Evolutionary conservation across 2,113 vertebrate species (phyloP).

Genomic region (Campylomormyrus tamandua): DNA sequence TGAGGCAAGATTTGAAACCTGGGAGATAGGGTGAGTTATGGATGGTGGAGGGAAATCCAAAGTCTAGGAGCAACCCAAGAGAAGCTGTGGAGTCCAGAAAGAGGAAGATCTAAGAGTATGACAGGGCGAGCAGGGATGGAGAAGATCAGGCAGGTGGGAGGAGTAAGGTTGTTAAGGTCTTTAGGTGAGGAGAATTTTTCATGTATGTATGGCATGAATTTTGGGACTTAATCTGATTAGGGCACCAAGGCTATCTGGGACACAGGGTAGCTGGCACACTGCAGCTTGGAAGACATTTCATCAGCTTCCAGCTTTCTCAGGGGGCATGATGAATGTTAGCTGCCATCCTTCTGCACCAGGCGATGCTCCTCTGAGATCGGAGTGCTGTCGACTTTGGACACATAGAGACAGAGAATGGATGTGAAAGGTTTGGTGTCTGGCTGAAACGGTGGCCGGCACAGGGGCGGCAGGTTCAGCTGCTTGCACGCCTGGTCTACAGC

Average conservation of each 20-base stretch:
- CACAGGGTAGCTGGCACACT: neutral
- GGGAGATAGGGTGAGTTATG: neutral
- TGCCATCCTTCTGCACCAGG: neutral
- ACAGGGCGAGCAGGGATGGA: neutral
- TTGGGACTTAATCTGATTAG: neutral
- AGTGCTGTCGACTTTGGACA: neutral
- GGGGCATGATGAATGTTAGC: neutral
- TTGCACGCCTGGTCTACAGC: neutral
- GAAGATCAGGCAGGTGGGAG: neutral
- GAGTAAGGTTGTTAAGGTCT: neutral
- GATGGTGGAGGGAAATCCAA: neutral
- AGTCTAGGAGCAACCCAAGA: neutral
- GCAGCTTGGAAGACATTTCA: neutral
- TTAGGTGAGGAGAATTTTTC: neutral
- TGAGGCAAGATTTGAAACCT: neutral
- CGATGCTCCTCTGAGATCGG: neutral
- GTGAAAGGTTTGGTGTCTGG: neutral
- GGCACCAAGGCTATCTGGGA: neutral
- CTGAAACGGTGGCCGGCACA: neutral
- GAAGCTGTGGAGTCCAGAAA: neutral
- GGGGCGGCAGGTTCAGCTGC: neutral
- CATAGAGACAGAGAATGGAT: neutral
- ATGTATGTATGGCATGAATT: neutral
- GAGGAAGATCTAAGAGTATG: neutral
- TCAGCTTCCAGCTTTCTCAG: neutral